Percentiles rank a stretch among this genome's conserved stretches.
phyloP scores from a whole-genome alignment of 2,113 vertebrate species.

The Oncorhynchus kisutch region DNA sequence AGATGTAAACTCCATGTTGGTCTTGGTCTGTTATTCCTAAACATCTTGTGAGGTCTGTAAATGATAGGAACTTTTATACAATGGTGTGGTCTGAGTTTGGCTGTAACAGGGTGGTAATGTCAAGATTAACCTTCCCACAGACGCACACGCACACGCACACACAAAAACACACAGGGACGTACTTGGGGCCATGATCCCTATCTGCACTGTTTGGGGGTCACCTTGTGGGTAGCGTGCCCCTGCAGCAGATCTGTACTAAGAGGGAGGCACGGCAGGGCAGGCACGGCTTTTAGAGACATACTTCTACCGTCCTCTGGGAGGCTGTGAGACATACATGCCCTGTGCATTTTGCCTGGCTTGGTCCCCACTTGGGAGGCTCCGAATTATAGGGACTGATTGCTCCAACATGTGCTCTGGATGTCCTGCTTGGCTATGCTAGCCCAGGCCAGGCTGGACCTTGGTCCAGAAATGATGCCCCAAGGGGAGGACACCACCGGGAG shows the following conservation, averaged over 20 bases:
- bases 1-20: background rate
- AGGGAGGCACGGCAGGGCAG: background rate
- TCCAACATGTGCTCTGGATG: background rate
- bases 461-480: background rate
- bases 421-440: background rate
- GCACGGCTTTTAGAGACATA: background rate
- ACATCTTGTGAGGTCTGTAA: constrained; percentile 6
- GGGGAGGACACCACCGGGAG: background rate
- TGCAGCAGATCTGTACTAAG: background rate
- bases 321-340: background rate
- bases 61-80: background rate
- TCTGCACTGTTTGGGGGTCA: background rate
- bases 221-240: background rate
- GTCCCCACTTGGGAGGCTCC: background rate
- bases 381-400: background rate
- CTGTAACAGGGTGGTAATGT: background rate
- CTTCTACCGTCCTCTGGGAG: background rate
- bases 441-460: background rate
- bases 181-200: background rate
- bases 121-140: background rate
- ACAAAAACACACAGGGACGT: background rate
- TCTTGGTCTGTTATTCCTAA: background rate
- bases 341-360: background rate
- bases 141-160: background rate
- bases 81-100: constrained; percentile 4